phyloP scores from a whole-genome alignment of 2,888 invertebrate genomes.

The Spisula solida region DNA sequence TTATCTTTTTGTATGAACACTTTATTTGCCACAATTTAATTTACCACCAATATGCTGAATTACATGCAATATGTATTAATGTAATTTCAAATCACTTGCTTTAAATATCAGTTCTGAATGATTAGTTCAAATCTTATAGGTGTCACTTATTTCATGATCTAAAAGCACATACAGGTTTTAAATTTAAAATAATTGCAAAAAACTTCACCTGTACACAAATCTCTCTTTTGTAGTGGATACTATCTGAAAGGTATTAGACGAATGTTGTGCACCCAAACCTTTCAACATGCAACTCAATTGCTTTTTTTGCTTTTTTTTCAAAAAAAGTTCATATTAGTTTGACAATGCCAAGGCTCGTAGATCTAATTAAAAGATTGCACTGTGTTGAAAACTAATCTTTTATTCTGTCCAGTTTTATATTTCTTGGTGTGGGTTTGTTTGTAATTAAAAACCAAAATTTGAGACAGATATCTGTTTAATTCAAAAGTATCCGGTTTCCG shows the following conservation, averaged over 20 bases:
- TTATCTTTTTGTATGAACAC: too few relatives aligned
- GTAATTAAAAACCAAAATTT: constrained; percentile 53
- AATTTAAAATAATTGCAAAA: neutral
- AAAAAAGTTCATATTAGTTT: neutral
- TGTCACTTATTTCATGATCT: constrained; percentile 10
- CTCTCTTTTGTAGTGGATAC: neutral
- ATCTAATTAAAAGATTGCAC: constrained; percentile 67
- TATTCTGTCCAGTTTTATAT: constrained; percentile 15
- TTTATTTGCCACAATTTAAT: too few relatives aligned
- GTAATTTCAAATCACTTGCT: too few relatives aligned
- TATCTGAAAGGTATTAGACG: neutral
- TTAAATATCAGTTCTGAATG: neutral
- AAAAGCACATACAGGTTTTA: neutral
- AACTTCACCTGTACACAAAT: neutral
- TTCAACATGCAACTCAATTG: neutral
- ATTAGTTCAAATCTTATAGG: neutral
- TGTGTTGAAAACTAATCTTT: constrained; percentile 24
- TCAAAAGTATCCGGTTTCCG: constrained; percentile 57
- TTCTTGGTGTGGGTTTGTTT: constrained; percentile 6
- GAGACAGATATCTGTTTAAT: constrained; percentile 49
- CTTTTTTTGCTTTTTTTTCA: neutral
- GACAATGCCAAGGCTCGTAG: constrained; percentile 44
- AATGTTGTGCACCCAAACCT: neutral
- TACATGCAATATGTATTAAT: too few relatives aligned
- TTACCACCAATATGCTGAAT: too few relatives aligned